Base-by-base conservation (phyloP, 2,113 vertebrate species). In the Cepphus grylle region DNA sequence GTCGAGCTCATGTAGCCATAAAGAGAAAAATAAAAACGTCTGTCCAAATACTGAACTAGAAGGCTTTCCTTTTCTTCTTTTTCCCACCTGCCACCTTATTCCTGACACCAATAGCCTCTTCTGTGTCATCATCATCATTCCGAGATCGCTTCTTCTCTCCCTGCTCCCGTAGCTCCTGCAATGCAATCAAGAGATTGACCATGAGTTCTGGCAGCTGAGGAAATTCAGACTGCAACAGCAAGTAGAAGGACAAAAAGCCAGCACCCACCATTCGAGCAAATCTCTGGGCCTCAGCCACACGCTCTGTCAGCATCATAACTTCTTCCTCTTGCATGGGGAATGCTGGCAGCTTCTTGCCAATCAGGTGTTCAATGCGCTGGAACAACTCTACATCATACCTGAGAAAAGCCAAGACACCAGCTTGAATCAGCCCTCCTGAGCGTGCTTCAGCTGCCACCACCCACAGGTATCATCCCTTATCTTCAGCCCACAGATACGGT, bases 341-440 rank as follows among this genome's bases (percentile, higher is more conserved):
- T 9, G 98, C 99, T 5, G 99, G 99, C 62, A 99, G 98, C 88
- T 99, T 99, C 98, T 99, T 99, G 73, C 99, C 99, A 69, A 99
- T 99, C 83, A 99, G 93, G 58, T 98, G 98, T 91, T 99, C 99
- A 15, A 99, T 99, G 90, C 99, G 98, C 98, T 99, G 99, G 97
- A 99, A 99, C 77, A 99, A 98, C 92, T 99, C 99, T 82, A 99
- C 99, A 5, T 99, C 99, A 3, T 99, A 99, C 95, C 99, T 99
- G 86, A 40, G 52, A 50, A 69, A 86, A 73, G 62, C 43, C 73
- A 73, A 45, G 2, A 5, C 15, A 67, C 3, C 30, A 56, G 34
- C 36, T 18, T 53, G n/a, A 52, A 91, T 42, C 40, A 66, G 59
- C 29, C 8, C 32, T 80, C 32, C 70, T 43, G 34, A 49, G 18